Evolutionary conservation across 2,797 vertebrate genomes (phyloP).

Genomic region (Paguma larvata): DNA sequence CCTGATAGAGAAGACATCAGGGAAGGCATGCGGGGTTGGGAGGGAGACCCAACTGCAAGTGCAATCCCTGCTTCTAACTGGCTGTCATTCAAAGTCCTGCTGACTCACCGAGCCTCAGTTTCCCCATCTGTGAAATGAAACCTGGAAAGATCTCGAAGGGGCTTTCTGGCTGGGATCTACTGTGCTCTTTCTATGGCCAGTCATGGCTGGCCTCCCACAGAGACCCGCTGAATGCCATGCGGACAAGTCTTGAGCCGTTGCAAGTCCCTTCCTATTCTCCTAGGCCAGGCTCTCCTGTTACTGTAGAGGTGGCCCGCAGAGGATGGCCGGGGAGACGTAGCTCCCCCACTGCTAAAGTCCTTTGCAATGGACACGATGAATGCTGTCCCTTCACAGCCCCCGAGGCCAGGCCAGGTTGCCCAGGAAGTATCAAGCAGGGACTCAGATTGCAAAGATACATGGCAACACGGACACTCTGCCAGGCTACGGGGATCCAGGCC

Average conservation of each 20-base stretch:
- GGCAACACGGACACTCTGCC: constrained; percentile 13
- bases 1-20: neutral
- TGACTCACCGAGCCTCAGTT: neutral
- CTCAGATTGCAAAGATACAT: constrained; percentile 72
- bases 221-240: neutral
- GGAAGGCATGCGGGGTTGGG: neutral
- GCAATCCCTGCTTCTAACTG: neutral
- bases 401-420: neutral
- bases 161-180: neutral
- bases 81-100: neutral
- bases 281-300: neutral
- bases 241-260: neutral
- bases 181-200: neutral
- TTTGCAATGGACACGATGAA: neutral
- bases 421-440: constrained; percentile 65
- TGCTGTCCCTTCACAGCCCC: neutral
- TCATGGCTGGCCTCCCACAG: neutral
- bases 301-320: neutral
- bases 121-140: constrained; percentile 10
- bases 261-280: neutral
- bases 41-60: neutral
- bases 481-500: constrained; percentile 57
- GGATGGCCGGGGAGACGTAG: neutral
- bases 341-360: neutral
- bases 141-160: neutral